Conservation (phyloP, 2,888 invertebrate species). For the Phaedon cochleariae region DNA sequence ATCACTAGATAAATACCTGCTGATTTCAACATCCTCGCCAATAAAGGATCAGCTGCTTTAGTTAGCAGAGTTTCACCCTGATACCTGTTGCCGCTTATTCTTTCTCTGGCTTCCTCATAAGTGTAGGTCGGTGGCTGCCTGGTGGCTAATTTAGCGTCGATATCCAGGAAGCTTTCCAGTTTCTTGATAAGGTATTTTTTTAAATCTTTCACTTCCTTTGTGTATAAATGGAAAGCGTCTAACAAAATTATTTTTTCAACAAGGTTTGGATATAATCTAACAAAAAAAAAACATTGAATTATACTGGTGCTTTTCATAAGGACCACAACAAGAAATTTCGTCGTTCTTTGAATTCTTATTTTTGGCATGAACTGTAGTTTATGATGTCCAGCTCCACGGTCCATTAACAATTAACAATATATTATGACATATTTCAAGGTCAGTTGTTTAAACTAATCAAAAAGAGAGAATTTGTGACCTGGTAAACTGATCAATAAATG, state of each 20-base stretch:
- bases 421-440: no score
- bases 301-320: no score
- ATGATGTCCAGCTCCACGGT: no score
- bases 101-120: slow-evolving; percentile 63
- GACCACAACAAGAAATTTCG: no score
- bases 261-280: slow-evolving; percentile 57
- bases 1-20: slow-evolving; percentile 47
- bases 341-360: no score
- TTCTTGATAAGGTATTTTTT: slow-evolving; percentile 52
- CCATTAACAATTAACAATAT: no score
- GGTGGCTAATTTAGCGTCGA: slow-evolving; percentile 49
- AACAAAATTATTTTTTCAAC: slow-evolving; percentile 62
- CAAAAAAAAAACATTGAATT: no score
- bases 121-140: slow-evolving; percentile 55
- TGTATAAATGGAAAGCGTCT: slow-evolving; percentile 57
- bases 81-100: slow-evolving; percentile 61
- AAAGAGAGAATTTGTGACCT: no score
- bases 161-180: slow-evolving; percentile 57
- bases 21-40: slow-evolving; percentile 61
- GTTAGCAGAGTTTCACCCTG: slow-evolving; percentile 55
- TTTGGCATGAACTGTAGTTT: no score
- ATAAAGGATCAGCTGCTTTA: slow-evolving; percentile 60
- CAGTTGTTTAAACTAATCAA: no score
- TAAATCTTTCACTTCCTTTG: slow-evolving; percentile 45
- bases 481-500: no score